These are phyloP conservation scores for Thera britannica DNA, from an alignment of 2,888 invertebrate genomes.

Conservation along the genomic window DNA sequence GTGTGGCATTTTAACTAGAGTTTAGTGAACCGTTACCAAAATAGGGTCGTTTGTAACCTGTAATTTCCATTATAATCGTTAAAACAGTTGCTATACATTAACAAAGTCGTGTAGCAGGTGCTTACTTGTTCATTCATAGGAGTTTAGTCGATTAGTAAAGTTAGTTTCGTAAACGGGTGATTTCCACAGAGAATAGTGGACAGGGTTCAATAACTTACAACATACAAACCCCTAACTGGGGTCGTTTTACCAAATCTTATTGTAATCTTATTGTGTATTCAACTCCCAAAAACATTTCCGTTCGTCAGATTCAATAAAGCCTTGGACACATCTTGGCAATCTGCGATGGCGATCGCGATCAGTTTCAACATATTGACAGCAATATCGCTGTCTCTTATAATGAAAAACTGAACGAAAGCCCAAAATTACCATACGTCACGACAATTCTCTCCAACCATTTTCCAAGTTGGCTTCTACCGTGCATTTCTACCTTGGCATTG, in stretches of 20 bases:
- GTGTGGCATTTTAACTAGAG: background rate
- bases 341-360: no score
- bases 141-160: conserved; percentile 7
- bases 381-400: no score
- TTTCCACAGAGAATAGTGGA: conserved; percentile 15
- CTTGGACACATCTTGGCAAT: no score
- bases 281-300: background rate
- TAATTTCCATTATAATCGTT: conserved; percentile 16
- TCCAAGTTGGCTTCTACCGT: no score
- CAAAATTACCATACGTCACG: no score
- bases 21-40: conserved; percentile 13
- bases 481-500: no score
- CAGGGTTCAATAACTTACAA: conserved; percentile 2
- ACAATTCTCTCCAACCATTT: no score
- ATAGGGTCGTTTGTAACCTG: conserved; percentile 8
- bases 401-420: no score
- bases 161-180: conserved; percentile 16
- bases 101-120: conserved; percentile 5
- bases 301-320: background rate
- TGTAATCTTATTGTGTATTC: no score
- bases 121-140: conserved; percentile 3
- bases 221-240: background rate
- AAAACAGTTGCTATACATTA: conserved; percentile 13
- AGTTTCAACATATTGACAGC: background rate
- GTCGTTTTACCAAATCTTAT: background rate